Conservation (phyloP, 2,113 vertebrate genomes). For the Entomyzon cyanotis region DNA sequence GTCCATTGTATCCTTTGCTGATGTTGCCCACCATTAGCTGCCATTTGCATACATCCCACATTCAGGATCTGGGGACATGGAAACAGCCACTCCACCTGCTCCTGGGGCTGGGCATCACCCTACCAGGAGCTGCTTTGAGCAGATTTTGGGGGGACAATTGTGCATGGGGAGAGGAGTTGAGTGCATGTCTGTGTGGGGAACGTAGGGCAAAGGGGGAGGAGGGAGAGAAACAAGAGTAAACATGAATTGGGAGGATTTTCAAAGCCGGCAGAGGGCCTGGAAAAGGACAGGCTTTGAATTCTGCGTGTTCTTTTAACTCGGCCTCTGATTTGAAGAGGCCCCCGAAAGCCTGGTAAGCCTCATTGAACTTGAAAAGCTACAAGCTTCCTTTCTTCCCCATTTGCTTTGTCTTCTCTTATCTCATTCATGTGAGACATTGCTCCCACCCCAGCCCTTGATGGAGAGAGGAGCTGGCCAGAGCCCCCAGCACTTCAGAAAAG, state of each 20-base stretch:
- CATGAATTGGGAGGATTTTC: constrained; percentile 37
- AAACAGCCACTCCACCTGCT: background rate
- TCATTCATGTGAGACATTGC: constrained; percentile 68
- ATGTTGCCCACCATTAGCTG: background rate
- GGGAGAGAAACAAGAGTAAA: constrained; percentile 8
- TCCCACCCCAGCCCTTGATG: background rate
- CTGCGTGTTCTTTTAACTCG: constrained; percentile 62
- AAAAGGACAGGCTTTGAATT: constrained; percentile 69
- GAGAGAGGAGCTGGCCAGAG: background rate
- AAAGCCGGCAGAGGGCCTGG: constrained; percentile 60
- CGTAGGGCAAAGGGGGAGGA: background rate
- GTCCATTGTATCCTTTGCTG: constrained; percentile 29
- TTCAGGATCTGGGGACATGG: background rate
- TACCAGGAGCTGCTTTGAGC: background rate
- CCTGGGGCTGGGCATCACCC: accelerated
- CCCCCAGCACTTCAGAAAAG: background rate
- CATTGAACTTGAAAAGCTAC: constrained; percentile 80
- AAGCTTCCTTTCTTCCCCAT: constrained; percentile 71
- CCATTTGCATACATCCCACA: background rate
- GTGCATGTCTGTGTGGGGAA: background rate
- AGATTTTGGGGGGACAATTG: accelerated
- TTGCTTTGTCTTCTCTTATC: constrained; percentile 71
- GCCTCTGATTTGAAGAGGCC: constrained; percentile 68
- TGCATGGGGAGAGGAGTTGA: background rate
- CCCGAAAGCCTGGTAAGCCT: constrained; percentile 73